Base-by-base conservation (phyloP, 2,888 invertebrate species). In the Tillus elongatus region DNA sequence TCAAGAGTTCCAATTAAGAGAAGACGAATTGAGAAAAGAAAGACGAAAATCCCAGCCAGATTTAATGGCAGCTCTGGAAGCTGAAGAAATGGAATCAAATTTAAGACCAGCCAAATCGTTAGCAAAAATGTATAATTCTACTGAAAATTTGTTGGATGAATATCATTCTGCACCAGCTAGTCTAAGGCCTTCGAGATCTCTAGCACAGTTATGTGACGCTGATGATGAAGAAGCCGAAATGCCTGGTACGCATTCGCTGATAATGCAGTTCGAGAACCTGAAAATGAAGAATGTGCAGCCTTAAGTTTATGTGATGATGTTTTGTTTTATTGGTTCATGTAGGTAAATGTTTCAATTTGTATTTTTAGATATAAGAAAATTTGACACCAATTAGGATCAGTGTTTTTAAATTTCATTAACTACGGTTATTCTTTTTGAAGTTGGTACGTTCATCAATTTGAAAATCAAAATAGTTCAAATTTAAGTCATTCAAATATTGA, bases 261-360 rank as follows among this genome's bases (percentile, higher is more conserved):
- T 87, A 54, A 82, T 81, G 47, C 79, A 83, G 63, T 87, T 86
- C 81, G 87, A 87, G 64, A 82, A 76, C 42, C 70, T 84, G 49
- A 87, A 85, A 48, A 19, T n/a, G n/a, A n/a, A n/a, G n/a, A n/a
- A n/a, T n/a, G n/a, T n/a, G n/a, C n/a, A n/a, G n/a, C n/a, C n/a
- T n/a, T n/a, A n/a, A n/a, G n/a, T n/a, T n/a, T n/a, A n/a, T n/a
- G n/a, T n/a, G n/a, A n/a, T n/a, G n/a, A n/a, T n/a, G n/a, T n/a
- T n/a, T n/a, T n/a, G n/a, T n/a, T n/a, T n/a, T n/a, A n/a, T n/a
- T n/a, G n/a, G n/a, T n/a, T n/a, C n/a, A n/a, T n/a, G n/a, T n/a
- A n/a, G n/a, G n/a, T n/a, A n/a, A n/a, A n/a, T n/a, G n/a, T n/a
- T n/a, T n/a, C n/a, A n/a, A n/a, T n/a, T n/a, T n/a, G n/a, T n/a